Conservation (phyloP, 2,113 vertebrate species). For the Salvator merianae region DNA sequence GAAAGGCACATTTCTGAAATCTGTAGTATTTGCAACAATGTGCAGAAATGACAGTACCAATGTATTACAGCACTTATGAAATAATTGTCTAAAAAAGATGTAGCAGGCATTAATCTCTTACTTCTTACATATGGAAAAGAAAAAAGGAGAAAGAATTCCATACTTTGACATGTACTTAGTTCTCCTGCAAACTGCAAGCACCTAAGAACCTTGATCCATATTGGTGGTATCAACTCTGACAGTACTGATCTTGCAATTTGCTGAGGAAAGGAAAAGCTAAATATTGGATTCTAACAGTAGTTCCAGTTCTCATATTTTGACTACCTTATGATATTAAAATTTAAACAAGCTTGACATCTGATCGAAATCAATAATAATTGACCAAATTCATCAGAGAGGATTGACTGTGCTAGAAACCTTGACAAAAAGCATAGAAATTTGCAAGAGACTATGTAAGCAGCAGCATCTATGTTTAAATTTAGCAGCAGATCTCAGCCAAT, state of each 20-base stretch:
- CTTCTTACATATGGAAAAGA: not conserved
- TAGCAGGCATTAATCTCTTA: not conserved
- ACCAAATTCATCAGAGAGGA: not conserved
- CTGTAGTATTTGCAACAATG: too few relatives aligned
- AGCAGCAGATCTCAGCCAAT: not conserved
- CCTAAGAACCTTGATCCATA: not conserved
- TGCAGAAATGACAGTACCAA: not conserved
- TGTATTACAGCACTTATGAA: not conserved
- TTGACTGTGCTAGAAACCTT: not conserved
- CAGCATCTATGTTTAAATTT: not conserved
- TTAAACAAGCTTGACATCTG: not conserved
- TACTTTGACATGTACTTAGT: not conserved
- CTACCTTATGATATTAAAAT: not conserved
- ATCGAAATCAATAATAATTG: not conserved
- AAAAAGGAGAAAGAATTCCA: not conserved
- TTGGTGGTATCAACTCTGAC: not conserved
- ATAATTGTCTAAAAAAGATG: not conserved
- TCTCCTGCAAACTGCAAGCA: not conserved
- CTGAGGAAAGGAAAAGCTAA: not conserved
- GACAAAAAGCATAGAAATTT: not conserved
- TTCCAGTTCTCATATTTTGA: too few relatives aligned
- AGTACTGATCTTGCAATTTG: not conserved
- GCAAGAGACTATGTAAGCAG: not conserved
- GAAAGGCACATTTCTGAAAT: not conserved
- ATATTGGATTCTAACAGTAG: not conserved